These are phyloP conservation scores for Microvelia longipes DNA, from an alignment of 1,140 invertebrate genomes.

Conservation along the genomic window DNA sequence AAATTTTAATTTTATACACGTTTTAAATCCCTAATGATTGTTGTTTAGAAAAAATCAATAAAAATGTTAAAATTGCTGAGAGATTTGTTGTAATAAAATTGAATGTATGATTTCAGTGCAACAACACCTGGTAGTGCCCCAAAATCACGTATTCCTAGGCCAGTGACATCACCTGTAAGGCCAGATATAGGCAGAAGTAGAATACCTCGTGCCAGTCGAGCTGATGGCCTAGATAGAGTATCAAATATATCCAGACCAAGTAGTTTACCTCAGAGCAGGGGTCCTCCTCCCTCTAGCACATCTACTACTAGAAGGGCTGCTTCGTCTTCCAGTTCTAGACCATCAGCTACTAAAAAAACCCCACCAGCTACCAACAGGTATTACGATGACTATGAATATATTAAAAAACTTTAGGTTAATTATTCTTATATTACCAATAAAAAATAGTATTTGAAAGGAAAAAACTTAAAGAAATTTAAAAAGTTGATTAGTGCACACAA, in stretches of 20 bases:
- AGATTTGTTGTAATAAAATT: no score
- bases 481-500: no score
- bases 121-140: not conserved
- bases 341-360: slow-evolving; percentile 3
- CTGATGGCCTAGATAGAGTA: slow-evolving; percentile 33
- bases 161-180: slow-evolving; percentile 40
- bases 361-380: not conserved
- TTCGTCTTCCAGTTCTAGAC: slow-evolving; percentile 12
- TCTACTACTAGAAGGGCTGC: slow-evolving; percentile 14
- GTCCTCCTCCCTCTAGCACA: slow-evolving; percentile 2
- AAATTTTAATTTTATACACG: no score
- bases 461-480: no score
- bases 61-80: no score
- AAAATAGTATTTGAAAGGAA: no score
- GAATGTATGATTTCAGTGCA: no score
- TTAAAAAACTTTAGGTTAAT: no score
- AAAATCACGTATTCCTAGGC: slow-evolving; percentile 49
- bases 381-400: not conserved
- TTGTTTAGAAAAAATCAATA: no score
- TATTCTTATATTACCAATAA: no score
- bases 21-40: no score
- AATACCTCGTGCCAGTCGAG: slow-evolving; percentile 35
- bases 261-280: slow-evolving; percentile 21
- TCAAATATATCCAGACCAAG: slow-evolving; percentile 19
- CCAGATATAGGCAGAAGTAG: slow-evolving; percentile 17